Evolutionary conservation across 2,888 invertebrate species (phyloP).

Genomic region (Catocala sponsa): DNA sequence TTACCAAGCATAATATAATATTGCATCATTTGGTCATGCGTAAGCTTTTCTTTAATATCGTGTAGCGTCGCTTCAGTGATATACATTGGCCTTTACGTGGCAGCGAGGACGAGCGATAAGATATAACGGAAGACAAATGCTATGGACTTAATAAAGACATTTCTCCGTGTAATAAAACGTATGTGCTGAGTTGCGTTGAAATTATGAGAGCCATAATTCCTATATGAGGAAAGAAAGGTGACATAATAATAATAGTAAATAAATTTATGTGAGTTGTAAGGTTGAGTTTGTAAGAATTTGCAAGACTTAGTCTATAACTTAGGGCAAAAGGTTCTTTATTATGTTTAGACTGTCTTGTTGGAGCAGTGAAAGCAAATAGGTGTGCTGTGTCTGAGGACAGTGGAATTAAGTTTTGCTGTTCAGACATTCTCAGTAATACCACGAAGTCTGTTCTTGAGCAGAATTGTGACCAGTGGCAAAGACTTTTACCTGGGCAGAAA

Average conservation of each 20-base stretch:
- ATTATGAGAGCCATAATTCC: conserved; percentile 69
- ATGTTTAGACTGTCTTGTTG: too few species aligned
- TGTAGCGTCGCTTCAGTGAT: neutral
- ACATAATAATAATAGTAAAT: conserved; percentile 55
- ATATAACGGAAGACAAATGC: conserved; percentile 69
- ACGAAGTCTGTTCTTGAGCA: too few species aligned
- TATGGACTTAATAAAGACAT: conserved; percentile 75
- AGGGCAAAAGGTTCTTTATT: too few species aligned
- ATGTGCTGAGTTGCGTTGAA: conserved; percentile 63
- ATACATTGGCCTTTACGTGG: conserved; percentile 22
- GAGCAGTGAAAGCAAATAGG: too few species aligned
- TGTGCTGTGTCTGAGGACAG: too few species aligned
- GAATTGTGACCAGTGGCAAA: too few species aligned
- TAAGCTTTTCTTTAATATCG: too few species aligned
- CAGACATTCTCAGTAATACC: too few species aligned
- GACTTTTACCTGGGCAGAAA: too few species aligned
- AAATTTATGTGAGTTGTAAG: conserved; percentile 42
- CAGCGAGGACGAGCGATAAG: conserved; percentile 50
- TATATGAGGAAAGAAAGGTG: conserved; percentile 57
- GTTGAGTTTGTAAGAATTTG: conserved; percentile 9
- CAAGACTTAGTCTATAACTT: neutral
- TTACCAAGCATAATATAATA: too few species aligned
- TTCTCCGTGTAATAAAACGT: conserved; percentile 67
- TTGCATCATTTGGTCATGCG: too few species aligned
- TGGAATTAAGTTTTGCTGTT: too few species aligned